Evolutionary conservation across 2,888 invertebrate genomes (phyloP).

Genomic region (Rhaphigaster nebulosa): DNA sequence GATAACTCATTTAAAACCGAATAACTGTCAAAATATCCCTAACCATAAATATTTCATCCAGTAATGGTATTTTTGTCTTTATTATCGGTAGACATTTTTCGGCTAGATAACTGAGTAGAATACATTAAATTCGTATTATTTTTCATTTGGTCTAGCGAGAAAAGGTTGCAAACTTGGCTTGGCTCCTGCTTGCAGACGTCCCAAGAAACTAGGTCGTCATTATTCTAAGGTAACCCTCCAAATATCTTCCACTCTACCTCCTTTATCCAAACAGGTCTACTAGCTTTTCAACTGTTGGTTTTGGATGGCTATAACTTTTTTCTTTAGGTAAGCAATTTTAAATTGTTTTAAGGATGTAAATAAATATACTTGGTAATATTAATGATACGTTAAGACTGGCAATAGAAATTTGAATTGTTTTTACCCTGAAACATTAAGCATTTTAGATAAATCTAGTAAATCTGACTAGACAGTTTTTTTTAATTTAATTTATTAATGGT

Average conservation of each 20-base stretch:
- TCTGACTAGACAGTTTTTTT: no score
- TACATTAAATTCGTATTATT: not conserved
- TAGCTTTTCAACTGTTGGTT: not conserved
- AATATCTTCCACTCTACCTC: not conserved
- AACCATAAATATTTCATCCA: not conserved
- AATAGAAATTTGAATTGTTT: no score
- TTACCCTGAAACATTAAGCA: no score
- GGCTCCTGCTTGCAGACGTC: not conserved
- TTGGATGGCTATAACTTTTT: not conserved
- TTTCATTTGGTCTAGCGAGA: not conserved
- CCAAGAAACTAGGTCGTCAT: constrained; percentile 47
- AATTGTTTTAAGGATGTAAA: not conserved
- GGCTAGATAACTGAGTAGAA: not conserved
- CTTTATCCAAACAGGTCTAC: constrained; percentile 36
- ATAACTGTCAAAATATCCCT: not conserved
- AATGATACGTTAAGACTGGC: no score
- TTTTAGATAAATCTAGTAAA: no score
- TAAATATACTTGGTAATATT: not conserved
- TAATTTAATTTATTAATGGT: no score
- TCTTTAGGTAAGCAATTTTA: not conserved
- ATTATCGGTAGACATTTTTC: not conserved
- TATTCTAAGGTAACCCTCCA: constrained; percentile 20
- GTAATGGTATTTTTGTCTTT: not conserved
- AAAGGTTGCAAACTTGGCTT: constrained; percentile 44
- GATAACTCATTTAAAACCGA: not conserved